Base-by-base conservation (phyloP, 1,140 invertebrate species). In the Neotoxoptera formosana region DNA sequence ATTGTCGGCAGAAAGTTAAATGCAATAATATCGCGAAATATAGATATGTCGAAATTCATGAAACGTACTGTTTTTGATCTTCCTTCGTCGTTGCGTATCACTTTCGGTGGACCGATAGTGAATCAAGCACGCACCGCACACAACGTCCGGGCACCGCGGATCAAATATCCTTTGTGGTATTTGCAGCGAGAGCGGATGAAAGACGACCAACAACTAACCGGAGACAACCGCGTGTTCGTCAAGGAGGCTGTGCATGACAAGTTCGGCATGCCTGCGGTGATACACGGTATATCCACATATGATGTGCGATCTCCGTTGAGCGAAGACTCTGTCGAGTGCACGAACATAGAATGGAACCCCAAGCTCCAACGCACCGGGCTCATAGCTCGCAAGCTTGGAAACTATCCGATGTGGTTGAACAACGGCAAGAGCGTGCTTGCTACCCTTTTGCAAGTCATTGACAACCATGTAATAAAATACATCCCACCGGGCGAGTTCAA, bases 391-490 rank as follows among this genome's bases (percentile, higher is more conserved):
- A 99, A 99, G 96, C 98, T 99, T 95, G 99, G 99, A 56, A 96
- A 97, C 91, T 97, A 99, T 95, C 98, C 98, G 25, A 96, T 99
- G 95, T 99, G 99, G 99, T 95, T 96, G 6, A 99, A 98, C 95
- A 96, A 97, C 95, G 99, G 99, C 1, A 96, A 96, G 94, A 97
- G 96, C 96, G 95, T 98, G 93, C 94, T 95, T 2, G 97, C 97
- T 7, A 99, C 99, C 30, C 95, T 99, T 94, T 95, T 99, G 93
- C 98, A 99, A 96, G 98, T 98, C 34, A 95, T 98, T 47, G 99
- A 99, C 95, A 99, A 99, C 95, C 99, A 99, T 96, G 98, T 99
- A 7, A 97, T 99, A 87, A 97, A 97, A 95, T 99, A 99, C 95
- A 97, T 97, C 94, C 96, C 98, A 34, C 98, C 99, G 25, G 97